These are phyloP conservation scores for Aspidiotus destructor DNA, from an alignment of 2,888 invertebrate genomes.

Conservation along the genomic window DNA sequence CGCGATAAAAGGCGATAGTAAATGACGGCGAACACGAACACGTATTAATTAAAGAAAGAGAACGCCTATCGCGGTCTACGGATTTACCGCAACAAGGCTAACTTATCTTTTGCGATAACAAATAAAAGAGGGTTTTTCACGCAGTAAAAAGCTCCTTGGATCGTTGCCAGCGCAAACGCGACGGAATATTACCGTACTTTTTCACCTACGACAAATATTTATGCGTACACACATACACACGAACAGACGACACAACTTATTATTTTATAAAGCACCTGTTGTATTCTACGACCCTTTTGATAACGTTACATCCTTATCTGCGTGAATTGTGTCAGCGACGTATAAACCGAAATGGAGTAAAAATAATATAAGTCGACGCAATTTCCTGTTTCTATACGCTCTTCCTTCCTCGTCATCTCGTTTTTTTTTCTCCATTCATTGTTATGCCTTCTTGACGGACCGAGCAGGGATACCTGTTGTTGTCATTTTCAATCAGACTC, in stretches of 20 bases:
- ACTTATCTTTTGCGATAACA: too few species aligned
- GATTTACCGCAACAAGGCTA: too few species aligned
- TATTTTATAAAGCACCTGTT: slow-evolving; percentile 32
- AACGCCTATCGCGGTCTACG: too few species aligned
- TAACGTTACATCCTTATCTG: slow-evolving; percentile 30
- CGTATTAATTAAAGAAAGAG: not conserved
- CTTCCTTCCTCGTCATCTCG: too few species aligned
- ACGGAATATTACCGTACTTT: too few species aligned
- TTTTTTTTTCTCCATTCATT: not conserved
- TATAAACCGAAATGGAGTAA: slow-evolving; percentile 15
- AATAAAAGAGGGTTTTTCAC: too few species aligned
- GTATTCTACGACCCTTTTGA: slow-evolving; percentile 19
- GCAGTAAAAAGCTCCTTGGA: slow-evolving; percentile 9
- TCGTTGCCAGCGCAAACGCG: slow-evolving; percentile 14
- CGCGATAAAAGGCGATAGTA: not conserved
- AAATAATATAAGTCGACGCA: slow-evolving; percentile 29
- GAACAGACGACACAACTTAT: slow-evolving; percentile 29
- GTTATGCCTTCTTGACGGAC: not conserved
- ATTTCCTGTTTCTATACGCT: slow-evolving; percentile 10
- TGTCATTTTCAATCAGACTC: too few species aligned
- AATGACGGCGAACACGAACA: not conserved
- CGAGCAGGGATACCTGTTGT: too few species aligned
- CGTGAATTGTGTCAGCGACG: slow-evolving; percentile 29
- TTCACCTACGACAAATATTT: too few species aligned
- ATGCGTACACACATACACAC: slow-evolving; percentile 3